Conservation (phyloP, 2,797 vertebrate species). For the Pseudocheirus occidentalis region DNA sequence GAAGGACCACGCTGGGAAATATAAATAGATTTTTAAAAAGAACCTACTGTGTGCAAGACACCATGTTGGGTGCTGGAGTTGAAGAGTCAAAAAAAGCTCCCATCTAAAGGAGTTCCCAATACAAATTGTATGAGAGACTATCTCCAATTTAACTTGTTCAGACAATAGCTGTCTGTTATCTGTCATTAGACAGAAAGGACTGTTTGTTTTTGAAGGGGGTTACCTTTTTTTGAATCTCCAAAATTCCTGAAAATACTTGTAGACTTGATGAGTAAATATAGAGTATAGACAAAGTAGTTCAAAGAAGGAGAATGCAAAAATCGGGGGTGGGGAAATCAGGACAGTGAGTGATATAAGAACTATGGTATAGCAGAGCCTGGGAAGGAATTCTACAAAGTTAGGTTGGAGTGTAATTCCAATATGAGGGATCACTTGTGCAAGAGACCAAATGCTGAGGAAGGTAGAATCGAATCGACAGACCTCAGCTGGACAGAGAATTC, state of each 20-base stretch:
- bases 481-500: not conserved
- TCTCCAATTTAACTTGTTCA: not conserved
- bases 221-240: not conserved
- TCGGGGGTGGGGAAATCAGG: not conserved
- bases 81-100: not conserved
- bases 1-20: not conserved
- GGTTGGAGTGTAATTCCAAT: not conserved
- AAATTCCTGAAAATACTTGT: not conserved
- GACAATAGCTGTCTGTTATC: not conserved
- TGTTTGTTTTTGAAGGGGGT: not conserved
- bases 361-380: not conserved
- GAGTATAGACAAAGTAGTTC: not conserved
- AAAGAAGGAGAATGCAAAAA: not conserved
- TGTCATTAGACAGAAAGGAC: not conserved
- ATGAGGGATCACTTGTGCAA: not conserved
- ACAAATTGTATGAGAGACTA: not conserved
- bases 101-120: not conserved
- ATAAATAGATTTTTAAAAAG: constrained; percentile 14
- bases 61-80: not conserved
- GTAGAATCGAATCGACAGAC: not conserved
- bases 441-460: not conserved
- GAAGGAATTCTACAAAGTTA: not conserved
- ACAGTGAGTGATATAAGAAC: not conserved
- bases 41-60: not conserved
- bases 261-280: not conserved